These are phyloP conservation scores for Acanthosepion esculentum DNA, from an alignment of 2,888 invertebrate species.

Conservation along the genomic window DNA sequence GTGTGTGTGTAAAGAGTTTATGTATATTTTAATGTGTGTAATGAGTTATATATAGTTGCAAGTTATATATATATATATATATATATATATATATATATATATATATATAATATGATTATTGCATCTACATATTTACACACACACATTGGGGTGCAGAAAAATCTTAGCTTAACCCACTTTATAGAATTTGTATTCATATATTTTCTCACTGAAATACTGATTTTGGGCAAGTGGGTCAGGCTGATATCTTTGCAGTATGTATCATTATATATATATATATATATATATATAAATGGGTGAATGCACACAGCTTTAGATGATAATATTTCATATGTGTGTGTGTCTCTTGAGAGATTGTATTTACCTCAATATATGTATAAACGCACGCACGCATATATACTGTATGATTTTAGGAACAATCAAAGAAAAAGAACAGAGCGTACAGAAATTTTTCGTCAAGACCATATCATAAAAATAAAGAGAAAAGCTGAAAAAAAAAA, in stretches of 20 bases:
- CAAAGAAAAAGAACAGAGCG: no score
- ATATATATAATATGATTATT: not conserved
- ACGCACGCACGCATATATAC: not conserved
- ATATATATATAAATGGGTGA: not conserved
- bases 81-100: constrained; percentile 36
- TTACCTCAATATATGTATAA: not conserved
- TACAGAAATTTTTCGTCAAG: no score
- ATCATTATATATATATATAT: not conserved
- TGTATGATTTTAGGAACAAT: not conserved
- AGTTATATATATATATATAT: not conserved
- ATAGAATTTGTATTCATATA: no score
- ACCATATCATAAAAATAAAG: no score
- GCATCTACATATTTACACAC: not conserved
- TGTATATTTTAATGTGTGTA: not conserved
- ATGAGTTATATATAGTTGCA: not conserved
- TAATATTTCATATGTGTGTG: not conserved
- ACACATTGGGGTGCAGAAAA: not conserved
- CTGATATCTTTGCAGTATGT: no score
- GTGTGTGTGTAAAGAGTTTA: no score
- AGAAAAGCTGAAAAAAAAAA: no score
- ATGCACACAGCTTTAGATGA: not conserved
- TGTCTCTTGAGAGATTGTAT: not conserved
- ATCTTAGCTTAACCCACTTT: no score
- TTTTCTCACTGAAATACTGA: no score
- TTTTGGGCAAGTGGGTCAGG: no score